Conservation (phyloP, 2,113 vertebrate genomes). For the Trachemys scripta region DNA sequence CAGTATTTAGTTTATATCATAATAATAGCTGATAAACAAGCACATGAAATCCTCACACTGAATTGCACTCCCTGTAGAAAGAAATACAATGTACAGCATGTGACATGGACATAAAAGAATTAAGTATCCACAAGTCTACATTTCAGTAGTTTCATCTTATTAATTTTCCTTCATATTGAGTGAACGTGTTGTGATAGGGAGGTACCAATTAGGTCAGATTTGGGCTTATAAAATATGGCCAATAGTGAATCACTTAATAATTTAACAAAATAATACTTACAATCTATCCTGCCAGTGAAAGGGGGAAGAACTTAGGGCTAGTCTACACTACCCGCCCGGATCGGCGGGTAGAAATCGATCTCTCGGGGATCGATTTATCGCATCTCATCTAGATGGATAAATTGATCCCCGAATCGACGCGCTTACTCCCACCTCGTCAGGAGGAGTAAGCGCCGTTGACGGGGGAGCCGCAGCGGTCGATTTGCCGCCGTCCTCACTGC, state of each 20-base stretch:
- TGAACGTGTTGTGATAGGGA: background rate
- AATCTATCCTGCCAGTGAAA: background rate
- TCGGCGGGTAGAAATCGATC: too few species aligned
- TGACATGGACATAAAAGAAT: background rate
- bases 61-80: background rate
- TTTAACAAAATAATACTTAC: background rate
- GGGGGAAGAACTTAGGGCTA: background rate
- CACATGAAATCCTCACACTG: background rate
- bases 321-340: too few species aligned
- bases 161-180: background rate
- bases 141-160: conserved; percentile 24
- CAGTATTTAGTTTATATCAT: conserved; percentile 1
- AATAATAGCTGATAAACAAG: background rate
- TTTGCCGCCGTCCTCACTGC: too few species aligned
- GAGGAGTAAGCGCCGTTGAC: too few species aligned
- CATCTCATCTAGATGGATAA: too few species aligned
- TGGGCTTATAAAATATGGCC: background rate
- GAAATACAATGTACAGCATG: background rate
- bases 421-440: too few species aligned
- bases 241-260: background rate
- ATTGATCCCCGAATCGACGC: too few species aligned
- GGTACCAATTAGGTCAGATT: background rate
- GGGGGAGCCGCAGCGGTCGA: too few species aligned
- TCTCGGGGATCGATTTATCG: too few species aligned
- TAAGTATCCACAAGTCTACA: background rate